Evolutionary conservation across 2,113 vertebrate species (phyloP).

Genomic region (Eulemur rufifrons): DNA sequence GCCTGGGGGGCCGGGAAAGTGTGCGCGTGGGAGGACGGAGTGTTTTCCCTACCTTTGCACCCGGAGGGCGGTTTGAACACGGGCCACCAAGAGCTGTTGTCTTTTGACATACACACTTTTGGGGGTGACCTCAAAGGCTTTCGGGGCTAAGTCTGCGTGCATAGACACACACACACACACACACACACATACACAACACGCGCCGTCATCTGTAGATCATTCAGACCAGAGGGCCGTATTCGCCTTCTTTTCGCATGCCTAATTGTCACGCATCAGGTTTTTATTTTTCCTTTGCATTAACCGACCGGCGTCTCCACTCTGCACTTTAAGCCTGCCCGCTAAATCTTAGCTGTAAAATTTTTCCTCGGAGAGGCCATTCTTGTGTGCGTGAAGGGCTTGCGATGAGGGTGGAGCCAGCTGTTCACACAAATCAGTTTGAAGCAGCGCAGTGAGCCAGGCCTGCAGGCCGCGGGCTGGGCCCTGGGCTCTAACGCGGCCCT

Average conservation of each 20-base stretch:
- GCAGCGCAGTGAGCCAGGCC: rapidly evolving
- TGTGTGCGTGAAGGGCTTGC: neutral
- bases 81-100: neutral
- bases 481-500: neutral
- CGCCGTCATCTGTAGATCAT: neutral
- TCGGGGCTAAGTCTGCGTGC: rapidly evolving
- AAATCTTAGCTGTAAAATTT: neutral
- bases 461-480: rapidly evolving
- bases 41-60: neutral
- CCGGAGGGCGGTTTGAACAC: neutral
- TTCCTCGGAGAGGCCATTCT: neutral
- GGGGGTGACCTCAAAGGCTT: neutral
- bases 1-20: neutral
- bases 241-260: neutral
- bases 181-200: neutral
- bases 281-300: neutral
- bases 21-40: rapidly evolving
- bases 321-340: neutral
- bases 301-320: rapidly evolving
- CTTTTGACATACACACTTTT: neutral
- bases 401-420: rapidly evolving
- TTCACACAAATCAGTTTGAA: neutral
- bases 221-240: neutral
- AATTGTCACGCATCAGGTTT: neutral
- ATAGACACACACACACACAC: no score